Conservation (phyloP, 2,888 invertebrate genomes). For the Carpatolechia fugitivella region DNA sequence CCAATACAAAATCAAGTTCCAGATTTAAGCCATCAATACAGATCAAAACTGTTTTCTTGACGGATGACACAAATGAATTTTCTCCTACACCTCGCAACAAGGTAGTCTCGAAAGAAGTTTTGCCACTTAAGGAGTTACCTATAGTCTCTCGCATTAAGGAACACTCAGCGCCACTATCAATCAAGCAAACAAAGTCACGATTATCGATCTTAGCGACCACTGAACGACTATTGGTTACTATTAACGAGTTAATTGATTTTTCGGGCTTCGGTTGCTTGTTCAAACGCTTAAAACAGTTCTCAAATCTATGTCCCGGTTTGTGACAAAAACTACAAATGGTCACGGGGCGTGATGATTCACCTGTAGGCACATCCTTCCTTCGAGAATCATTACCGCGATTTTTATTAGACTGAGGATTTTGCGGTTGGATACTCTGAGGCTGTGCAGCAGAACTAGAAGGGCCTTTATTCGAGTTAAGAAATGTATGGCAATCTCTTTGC, state of each 20-base stretch:
- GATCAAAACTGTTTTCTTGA: not conserved
- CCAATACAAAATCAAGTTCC: conserved; percentile 1
- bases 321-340: conserved; percentile 11
- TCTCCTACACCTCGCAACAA: conserved; percentile 8
- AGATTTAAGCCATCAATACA: conserved; percentile 1
- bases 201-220: not conserved
- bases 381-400: not conserved
- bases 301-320: conserved; percentile 10
- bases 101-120: not conserved
- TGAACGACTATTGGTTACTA: not conserved
- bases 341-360: not conserved
- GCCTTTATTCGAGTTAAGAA: not conserved
- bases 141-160: conserved; percentile 12
- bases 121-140: conserved; percentile 6
- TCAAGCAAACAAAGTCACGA: not conserved
- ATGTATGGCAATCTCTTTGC: conserved; percentile 9
- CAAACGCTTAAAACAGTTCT: conserved; percentile 15
- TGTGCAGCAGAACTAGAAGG: not conserved
- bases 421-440: not conserved
- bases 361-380: not conserved
- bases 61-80: not conserved
- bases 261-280: not conserved
- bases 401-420: not conserved
- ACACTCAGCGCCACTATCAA: conserved; percentile 17
- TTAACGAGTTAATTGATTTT: not conserved